A percentile compares a stretch with the other conserved stretches of the same genome.
These are phyloP conservation scores for Nothocercus nigrocapillus DNA, from an alignment of 2,113 vertebrate species.

Conservation along the genomic window DNA sequence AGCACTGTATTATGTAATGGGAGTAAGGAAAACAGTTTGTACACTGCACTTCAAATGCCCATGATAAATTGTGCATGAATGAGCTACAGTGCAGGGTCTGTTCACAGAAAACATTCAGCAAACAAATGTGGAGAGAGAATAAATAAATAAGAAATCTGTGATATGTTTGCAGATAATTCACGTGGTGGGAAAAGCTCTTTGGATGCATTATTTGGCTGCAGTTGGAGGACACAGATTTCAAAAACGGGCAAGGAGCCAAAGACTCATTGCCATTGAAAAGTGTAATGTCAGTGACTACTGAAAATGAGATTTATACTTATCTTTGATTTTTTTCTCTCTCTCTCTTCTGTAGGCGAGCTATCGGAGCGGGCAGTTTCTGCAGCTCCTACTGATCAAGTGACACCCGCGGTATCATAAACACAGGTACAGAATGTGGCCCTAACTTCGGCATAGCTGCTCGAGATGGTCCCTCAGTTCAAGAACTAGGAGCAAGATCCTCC, in stretches of 20 bases:
- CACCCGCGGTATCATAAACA: not conserved
- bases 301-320: not conserved
- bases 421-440: not conserved
- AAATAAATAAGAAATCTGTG: not conserved
- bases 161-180: not conserved
- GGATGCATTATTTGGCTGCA: not conserved
- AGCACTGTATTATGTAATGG: accelerated
- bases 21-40: not conserved
- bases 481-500: not conserved
- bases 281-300: not conserved
- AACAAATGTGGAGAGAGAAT: not conserved
- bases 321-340: not conserved
- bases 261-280: not conserved
- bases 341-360: not conserved
- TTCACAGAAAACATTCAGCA: not conserved
- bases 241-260: not conserved
- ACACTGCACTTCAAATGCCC: not conserved
- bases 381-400: not conserved
- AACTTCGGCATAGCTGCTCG: not conserved
- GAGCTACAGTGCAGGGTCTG: not conserved
- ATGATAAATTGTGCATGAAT: not conserved
- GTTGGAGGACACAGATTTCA: not conserved
- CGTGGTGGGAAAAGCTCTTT: not conserved
- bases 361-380: not conserved
- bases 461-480: not conserved